A percentile compares a stretch with the other conserved stretches of the same genome.
Evolutionary conservation across 1,140 invertebrate species (phyloP).

Genomic region (Parapsyche elsis): DNA sequence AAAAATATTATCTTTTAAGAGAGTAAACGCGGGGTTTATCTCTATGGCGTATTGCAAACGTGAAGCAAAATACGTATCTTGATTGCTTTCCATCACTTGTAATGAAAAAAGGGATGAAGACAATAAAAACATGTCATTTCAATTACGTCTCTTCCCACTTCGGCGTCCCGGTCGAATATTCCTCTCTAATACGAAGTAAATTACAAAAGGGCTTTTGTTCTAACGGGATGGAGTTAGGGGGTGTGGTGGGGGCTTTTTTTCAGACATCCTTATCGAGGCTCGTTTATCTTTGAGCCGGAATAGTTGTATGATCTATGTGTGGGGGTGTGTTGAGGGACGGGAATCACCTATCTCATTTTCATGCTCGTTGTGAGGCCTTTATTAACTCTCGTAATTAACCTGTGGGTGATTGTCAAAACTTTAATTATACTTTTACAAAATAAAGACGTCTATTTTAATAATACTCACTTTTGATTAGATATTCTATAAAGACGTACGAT

Average conservation of each 20-base stretch:
- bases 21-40: not conserved
- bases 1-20: not conserved
- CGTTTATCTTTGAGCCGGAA: constrained; percentile 24
- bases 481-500: too few species aligned
- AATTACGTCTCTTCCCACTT: constrained; percentile 15
- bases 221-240: not conserved
- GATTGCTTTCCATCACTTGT: constrained; percentile 29
- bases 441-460: too few species aligned
- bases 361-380: too few species aligned
- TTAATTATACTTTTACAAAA: too few species aligned
- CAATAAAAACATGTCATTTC: constrained; percentile 33
- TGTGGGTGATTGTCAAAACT: too few species aligned
- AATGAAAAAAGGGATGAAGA: constrained; percentile 19
- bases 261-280: constrained; percentile 8
- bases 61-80: not conserved
- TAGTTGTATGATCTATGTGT: not conserved
- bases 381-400: too few species aligned
- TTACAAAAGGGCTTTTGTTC: constrained; percentile 34
- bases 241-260: constrained; percentile 5
- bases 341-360: too few species aligned
- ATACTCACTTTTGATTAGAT: too few species aligned
- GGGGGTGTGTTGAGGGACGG: too few species aligned
- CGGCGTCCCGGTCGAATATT: not conserved
- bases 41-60: constrained; percentile 13
- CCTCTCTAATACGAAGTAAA: constrained; percentile 13